Base-by-base conservation (phyloP, 2,113 vertebrate genomes). In the Centrocercus urophasianus region DNA sequence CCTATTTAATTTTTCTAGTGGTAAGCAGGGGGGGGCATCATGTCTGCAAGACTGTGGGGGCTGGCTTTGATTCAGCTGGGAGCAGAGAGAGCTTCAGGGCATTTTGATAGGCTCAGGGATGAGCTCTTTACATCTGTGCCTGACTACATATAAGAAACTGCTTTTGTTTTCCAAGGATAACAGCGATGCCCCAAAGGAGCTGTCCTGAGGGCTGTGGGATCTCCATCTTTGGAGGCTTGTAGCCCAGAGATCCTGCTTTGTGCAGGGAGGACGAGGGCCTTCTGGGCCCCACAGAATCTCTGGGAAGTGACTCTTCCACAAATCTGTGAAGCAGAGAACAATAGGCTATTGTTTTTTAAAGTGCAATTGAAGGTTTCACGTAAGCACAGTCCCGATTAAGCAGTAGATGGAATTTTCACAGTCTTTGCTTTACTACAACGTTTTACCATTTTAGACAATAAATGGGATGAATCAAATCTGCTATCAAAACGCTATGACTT, bases 401-500 rank as follows among this genome's bases (percentile, higher is more conserved):
- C 64, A 48, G 45, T 56, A 67, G 69, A 52, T 54, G 19, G 34
- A 86, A 57, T 86, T 93, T 79, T 93, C 25, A 72, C 69, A 18
- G 66, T 77, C 72, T 79, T 82, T 70, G 32, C 16, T 93, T 88
- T 82, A 60, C 75, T 86, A 59, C 84, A 90, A 72, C 27, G 27
- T 86, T 69, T 73, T 60, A 86, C 90, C 6, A 42, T 90, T 85
- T 90, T 83, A 75, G n/a, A 40, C 36, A 74, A 81, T 89, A 93
- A 93, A 83, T 18, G 57, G 50, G 47, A 86, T 64, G 56, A 93
- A 77, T 88, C 65, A 88, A 91, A 93, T 30, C 56, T 1, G 2
- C 24, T 42, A 84, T 81, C 83, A 85, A 78, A 93, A 72, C 0
- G 15, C 76, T 69, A 57, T 95, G 93, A 92, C 88, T 95, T 92